These are phyloP conservation scores for Torymus tubicola DNA, from an alignment of 2,888 invertebrate species.

Conservation along the genomic window DNA sequence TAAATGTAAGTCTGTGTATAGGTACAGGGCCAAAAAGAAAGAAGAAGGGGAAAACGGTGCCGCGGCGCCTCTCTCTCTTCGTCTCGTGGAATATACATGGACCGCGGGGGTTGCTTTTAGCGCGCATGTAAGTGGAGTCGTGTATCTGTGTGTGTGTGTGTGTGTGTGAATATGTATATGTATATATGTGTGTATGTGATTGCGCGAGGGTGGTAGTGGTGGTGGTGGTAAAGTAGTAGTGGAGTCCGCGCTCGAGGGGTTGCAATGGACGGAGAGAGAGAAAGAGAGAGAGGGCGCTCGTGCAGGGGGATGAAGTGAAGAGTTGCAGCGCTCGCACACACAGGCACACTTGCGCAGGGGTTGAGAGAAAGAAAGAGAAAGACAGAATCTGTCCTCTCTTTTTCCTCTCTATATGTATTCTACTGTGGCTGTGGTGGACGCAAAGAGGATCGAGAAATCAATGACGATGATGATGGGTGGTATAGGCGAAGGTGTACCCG, in stretches of 20 bases:
- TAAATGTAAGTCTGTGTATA: not conserved
- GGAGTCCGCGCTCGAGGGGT: constrained; percentile 1
- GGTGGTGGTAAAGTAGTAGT: too few species aligned
- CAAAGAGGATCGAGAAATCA: too few species aligned
- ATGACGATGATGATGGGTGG: too few species aligned
- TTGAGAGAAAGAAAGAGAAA: not conserved
- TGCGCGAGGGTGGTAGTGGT: too few species aligned
- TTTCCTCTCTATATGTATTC: too few species aligned
- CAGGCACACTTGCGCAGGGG: not conserved
- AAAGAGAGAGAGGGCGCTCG: constrained; percentile 44
- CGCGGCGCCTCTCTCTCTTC: too few species aligned
- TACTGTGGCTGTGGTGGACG: too few species aligned
- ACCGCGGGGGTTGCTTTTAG: constrained; percentile 1
- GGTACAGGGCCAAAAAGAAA: not conserved
- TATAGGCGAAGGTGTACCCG: too few species aligned
- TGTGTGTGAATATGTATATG: not conserved
- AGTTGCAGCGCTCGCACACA: constrained; percentile 13
- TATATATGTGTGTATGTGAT: not conserved
- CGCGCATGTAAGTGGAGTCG: constrained; percentile 6
- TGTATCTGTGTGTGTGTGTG: not conserved
- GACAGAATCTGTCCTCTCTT: not conserved
- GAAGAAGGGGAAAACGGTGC: not conserved
- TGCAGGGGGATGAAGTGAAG: constrained; percentile 4
- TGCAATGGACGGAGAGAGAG: constrained; percentile 27
- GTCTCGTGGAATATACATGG: not conserved